phyloP scores from a whole-genome alignment of 2,113 vertebrate genomes.

The Chelonoidis abingdonii region DNA sequence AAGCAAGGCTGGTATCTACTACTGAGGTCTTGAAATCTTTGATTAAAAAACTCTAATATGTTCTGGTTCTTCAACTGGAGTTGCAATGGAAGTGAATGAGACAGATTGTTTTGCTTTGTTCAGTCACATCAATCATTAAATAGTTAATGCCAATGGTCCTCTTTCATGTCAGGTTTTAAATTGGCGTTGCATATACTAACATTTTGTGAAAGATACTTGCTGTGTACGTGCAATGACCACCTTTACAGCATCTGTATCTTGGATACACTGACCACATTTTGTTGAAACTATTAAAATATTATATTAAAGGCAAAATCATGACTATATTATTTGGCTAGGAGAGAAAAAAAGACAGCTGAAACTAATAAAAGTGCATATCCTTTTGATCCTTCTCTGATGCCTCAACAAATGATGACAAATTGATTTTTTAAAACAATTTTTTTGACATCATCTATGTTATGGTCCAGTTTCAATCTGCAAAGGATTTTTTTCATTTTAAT shows the following conservation, averaged over 20 bases:
- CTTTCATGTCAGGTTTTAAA: not conserved
- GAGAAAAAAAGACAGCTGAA: not conserved
- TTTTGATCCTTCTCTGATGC: not conserved
- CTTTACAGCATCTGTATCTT: not conserved
- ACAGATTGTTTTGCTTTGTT: not conserved
- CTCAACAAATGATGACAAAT: not conserved
- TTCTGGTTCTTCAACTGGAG: not conserved
- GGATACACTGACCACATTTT: not conserved
- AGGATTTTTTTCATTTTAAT: not conserved
- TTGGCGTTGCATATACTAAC: not conserved
- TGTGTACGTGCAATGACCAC: not conserved
- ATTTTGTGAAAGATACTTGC: not conserved
- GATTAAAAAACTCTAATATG: not conserved
- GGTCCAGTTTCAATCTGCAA: not conserved
- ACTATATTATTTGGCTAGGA: not conserved
- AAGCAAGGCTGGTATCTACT: not conserved
- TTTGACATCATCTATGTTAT: not conserved
- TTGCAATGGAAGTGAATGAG: not conserved
- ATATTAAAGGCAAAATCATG: not conserved
- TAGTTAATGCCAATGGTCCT: not conserved
- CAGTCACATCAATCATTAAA: not conserved
- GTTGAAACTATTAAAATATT: not conserved
- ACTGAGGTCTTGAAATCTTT: not conserved
- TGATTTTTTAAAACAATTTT: not conserved
- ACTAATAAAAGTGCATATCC: not conserved